phyloP scores from a whole-genome alignment of 2,113 vertebrate species.

The Callorhinus ursinus region DNA sequence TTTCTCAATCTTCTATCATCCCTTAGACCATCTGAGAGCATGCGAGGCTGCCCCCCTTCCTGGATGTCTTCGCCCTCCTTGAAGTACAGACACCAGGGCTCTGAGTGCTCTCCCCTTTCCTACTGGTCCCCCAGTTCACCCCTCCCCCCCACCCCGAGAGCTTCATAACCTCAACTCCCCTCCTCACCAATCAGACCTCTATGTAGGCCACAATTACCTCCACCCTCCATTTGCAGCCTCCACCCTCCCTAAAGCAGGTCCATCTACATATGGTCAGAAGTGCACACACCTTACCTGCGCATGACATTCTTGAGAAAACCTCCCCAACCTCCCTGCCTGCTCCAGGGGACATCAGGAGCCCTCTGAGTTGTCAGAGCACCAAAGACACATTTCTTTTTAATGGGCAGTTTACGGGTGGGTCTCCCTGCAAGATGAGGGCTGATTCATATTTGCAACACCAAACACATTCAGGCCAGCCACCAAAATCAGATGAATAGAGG shows the following conservation, averaged over 20 bases:
- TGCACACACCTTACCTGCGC: neutral
- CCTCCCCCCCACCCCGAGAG: neutral
- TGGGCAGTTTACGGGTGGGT: neutral
- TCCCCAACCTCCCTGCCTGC: neutral
- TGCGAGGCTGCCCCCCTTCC: neutral
- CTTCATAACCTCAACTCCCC: neutral
- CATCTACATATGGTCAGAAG: neutral
- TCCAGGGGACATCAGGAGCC: neutral
- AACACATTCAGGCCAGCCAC: neutral
- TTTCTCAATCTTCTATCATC: neutral
- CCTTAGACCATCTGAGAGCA: neutral
- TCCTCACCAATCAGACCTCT: neutral
- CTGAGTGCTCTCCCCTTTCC: neutral
- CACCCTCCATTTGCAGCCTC: neutral
- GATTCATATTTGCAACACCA: neutral
- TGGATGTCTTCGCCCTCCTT: neutral
- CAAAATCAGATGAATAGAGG: neutral
- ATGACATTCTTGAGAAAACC: neutral
- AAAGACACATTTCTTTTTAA: neutral
- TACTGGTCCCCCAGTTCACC: neutral
- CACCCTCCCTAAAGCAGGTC: neutral
- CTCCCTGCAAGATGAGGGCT: neutral
- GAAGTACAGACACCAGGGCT: neutral
- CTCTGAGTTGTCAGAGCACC: rapidly evolving
- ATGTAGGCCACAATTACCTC: neutral